phyloP scores from a whole-genome alignment of 2,888 invertebrate species.

The Sinohyriopsis cumingii region DNA sequence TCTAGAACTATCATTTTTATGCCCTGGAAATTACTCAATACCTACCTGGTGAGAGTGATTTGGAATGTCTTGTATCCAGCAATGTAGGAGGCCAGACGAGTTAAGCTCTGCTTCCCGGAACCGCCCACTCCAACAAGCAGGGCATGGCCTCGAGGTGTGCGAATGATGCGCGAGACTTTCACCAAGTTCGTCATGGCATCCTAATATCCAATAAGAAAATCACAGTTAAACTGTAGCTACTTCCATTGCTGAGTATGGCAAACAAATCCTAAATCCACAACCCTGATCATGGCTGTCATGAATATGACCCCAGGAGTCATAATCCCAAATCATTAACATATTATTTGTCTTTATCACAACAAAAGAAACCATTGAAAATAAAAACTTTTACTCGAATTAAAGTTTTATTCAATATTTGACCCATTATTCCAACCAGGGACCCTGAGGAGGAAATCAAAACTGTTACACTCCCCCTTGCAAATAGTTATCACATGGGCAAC shows the following conservation, averaged over 20 bases:
- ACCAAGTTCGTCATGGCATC: slow-evolving; percentile 97
- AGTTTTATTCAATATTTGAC: no score
- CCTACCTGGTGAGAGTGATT: slow-evolving; percentile 88
- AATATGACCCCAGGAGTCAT: background rate
- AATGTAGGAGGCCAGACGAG: slow-evolving; percentile 95
- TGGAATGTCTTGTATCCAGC: slow-evolving; percentile 97
- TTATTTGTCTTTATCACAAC: no score
- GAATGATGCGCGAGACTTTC: slow-evolving; percentile 92
- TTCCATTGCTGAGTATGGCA: background rate
- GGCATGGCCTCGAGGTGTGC: slow-evolving; percentile 95
- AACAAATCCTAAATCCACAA: background rate
- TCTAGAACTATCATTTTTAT: no score
- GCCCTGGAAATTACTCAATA: background rate
- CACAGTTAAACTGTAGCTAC: background rate
- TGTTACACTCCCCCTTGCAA: no score
- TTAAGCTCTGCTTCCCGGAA: slow-evolving; percentile 97
- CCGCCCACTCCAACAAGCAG: slow-evolving; percentile 97
- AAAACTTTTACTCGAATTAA: no score
- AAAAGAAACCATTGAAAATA: no score
- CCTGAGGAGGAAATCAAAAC: no score
- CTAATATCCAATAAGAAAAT: slow-evolving; percentile 18
- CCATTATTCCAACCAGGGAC: no score
- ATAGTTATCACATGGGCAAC: no score
- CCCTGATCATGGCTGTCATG: background rate
- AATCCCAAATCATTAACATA: background rate